Evolutionary conservation across 2,888 invertebrate species (phyloP).

Genomic region (Apocheima hispidaria): DNA sequence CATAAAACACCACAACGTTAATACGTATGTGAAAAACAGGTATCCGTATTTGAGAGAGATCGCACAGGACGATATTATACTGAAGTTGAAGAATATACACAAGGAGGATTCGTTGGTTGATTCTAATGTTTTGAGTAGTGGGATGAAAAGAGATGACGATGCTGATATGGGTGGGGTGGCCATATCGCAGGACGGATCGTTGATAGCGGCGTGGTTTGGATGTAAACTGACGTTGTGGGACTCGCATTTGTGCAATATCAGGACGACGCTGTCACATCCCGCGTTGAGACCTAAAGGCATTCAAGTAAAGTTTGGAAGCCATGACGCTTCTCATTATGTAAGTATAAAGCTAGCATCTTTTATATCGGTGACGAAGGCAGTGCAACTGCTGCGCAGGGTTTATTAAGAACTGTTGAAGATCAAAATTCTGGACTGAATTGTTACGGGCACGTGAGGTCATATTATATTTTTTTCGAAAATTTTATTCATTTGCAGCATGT

Average conservation of each 20-base stretch:
- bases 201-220: constrained; percentile 84
- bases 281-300: constrained; percentile 75
- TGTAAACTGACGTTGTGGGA: constrained; percentile 81
- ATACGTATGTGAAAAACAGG: constrained; percentile 45
- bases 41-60: constrained; percentile 62
- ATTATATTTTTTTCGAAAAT: no score
- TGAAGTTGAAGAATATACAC: constrained; percentile 69
- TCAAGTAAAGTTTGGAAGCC: constrained; percentile 75
- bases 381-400: no score
- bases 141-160: constrained; percentile 55
- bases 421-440: no score
- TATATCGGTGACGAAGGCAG: no score
- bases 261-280: constrained; percentile 76
- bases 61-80: constrained; percentile 62
- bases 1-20: constrained; percentile 61
- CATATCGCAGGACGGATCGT: constrained; percentile 79
- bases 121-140: constrained; percentile 18
- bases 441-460: no score
- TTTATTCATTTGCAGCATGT: no score
- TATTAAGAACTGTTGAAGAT: no score
- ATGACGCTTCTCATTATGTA: constrained; percentile 81
- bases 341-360: no score
- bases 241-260: constrained; percentile 69
- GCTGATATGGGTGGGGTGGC: constrained; percentile 77
- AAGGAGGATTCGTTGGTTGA: constrained; percentile 58